Evolutionary conservation across 2,113 vertebrate species (phyloP).

Genomic region (Microcebus lehilahytsara): DNA sequence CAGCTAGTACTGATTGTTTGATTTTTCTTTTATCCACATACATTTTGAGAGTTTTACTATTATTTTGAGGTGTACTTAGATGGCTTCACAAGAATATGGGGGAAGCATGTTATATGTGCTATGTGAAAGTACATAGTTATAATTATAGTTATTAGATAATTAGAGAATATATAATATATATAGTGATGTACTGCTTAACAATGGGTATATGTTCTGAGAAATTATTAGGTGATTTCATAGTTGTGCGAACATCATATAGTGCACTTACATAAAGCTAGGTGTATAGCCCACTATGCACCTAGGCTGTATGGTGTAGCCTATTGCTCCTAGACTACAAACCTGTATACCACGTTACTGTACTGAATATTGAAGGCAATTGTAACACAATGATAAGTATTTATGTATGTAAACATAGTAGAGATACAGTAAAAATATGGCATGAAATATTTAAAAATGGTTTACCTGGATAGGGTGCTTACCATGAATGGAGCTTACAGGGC

Average conservation of each 20-base stretch:
- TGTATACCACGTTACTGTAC: not conserved
- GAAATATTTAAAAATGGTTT: not conserved
- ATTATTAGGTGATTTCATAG: not conserved
- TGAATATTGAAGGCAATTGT: not conserved
- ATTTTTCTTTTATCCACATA: not conserved
- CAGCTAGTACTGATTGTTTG: not conserved
- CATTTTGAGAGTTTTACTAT: slow-evolving; percentile 22
- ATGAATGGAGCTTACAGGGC: not conserved
- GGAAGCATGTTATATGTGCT: not conserved
- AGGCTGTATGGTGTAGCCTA: not conserved
- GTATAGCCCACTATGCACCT: too few species aligned
- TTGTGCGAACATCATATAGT: not conserved
- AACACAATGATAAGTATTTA: not conserved
- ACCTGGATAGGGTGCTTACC: not conserved
- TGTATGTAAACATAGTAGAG: not conserved
- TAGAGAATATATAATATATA: not conserved
- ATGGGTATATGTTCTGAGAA: not conserved
- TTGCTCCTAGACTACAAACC: not conserved
- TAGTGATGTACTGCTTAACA: not conserved
- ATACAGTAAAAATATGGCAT: not conserved
- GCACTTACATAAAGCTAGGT: not conserved
- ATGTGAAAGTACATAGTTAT: not conserved
- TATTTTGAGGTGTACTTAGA: not conserved
- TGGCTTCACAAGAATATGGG: not conserved
- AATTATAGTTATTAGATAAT: not conserved